Percentiles rank a stretch among this genome's conserved stretches.
These are phyloP conservation scores for Aphelenchoides bicaudatus DNA, from an alignment of 2,888 invertebrate genomes.

Conservation along the genomic window DNA sequence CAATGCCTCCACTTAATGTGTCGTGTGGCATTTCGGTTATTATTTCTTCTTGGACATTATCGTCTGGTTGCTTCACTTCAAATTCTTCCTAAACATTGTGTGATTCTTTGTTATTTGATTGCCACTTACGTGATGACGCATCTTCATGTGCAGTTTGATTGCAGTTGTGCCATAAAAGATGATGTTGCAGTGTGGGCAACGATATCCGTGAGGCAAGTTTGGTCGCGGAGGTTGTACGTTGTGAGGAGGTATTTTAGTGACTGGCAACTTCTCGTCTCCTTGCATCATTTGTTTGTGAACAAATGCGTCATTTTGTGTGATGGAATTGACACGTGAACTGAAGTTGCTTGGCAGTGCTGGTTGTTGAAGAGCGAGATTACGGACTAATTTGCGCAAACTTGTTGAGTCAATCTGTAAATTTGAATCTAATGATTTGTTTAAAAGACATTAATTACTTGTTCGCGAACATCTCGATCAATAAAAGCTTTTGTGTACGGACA, in stretches of 20 bases:
- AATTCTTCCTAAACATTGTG: too few relatives aligned
- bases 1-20: neutral
- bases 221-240: conserved; percentile 31
- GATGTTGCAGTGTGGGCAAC: conserved; percentile 27
- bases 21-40: conserved; percentile 15
- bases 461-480: conserved; percentile 44
- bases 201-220: conserved; percentile 28
- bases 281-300: conserved; percentile 19
- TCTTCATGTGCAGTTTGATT: conserved; percentile 38
- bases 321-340: neutral
- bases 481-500: conserved; percentile 48
- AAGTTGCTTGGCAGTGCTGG: conserved; percentile 23
- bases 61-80: neutral
- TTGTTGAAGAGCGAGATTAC: conserved; percentile 39
- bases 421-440: neutral
- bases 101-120: too few relatives aligned
- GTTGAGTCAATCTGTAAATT: conserved; percentile 37
- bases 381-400: conserved; percentile 41
- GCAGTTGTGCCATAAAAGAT: conserved; percentile 45
- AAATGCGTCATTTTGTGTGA: conserved; percentile 6
- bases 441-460: conserved; percentile 30
- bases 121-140: conserved; percentile 37
- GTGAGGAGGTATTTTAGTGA: conserved; percentile 18
- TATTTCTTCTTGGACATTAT: neutral
- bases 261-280: neutral